Evolutionary conservation across 2,113 vertebrate genomes (phyloP).

Genomic region (Scortum barcoo): DNA sequence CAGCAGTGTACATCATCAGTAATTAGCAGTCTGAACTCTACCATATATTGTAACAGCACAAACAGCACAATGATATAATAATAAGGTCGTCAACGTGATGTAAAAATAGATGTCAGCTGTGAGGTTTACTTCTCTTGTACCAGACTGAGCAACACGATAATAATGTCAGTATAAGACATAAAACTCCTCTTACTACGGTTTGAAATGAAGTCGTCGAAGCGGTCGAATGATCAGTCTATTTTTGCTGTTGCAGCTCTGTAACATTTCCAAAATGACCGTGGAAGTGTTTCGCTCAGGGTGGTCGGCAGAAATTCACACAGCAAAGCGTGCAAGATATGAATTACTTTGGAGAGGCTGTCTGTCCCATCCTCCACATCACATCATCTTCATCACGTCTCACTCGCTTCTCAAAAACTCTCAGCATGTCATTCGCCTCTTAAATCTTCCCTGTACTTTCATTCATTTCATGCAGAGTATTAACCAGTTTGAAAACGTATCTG

Average conservation of each 20-base stretch:
- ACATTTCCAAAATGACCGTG: slow-evolving; percentile 24
- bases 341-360: background rate
- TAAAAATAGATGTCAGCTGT: background rate
- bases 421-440: background rate
- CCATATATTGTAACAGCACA: background rate
- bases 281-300: slow-evolving; percentile 22
- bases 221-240: background rate
- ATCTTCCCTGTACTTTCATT: background rate
- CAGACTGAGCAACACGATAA: background rate
- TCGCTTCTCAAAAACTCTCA: background rate
- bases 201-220: background rate
- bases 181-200: background rate
- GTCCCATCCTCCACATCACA: background rate
- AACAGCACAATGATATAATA: background rate
- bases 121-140: background rate
- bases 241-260: slow-evolving; percentile 14
- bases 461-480: background rate
- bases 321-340: slow-evolving; percentile 4
- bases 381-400: background rate
- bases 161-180: background rate
- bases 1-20: background rate
- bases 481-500: background rate
- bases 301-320: slow-evolving; percentile 27
- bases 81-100: background rate
- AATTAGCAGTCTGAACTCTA: background rate